Evolutionary conservation across 2,888 invertebrate species (phyloP), one percentile per base, ranked within the genome.

Genomic region (Epirrhoe tristata): DNA sequence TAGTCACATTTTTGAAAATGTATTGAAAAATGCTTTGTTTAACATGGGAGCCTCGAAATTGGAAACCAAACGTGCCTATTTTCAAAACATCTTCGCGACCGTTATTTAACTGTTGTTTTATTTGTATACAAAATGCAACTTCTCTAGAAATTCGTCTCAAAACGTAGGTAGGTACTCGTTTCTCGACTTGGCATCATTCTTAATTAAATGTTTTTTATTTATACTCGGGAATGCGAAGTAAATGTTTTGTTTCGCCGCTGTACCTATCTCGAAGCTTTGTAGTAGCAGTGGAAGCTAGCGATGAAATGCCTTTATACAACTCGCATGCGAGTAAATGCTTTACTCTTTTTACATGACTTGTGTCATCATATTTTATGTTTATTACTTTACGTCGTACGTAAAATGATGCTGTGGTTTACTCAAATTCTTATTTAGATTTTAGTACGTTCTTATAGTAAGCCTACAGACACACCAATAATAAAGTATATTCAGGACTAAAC

Each of bases 31-130:
- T 72, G 73, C 51, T n/a, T 66, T 74, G 39, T 77, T 76, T 77
- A 81, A 80, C 82, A 78, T 80, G 80, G 81, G 81, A 82, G 76
- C 75, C 75, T 72, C 67, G 80, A 77, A 83, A 85, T 80, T 63
- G 67, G 72, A 78, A 78, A 77, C 80, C 72, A 74, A 76, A 79
- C 86, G 86, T 85, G 85, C 82, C 77, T 70, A 77, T 78, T 78
- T 73, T 75, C 80, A 79, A 81, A 85, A 81, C 80, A 82, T 75
- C 74, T 74, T 53, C 34, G 51, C 48, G 56, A 63, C 73, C 70
- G 71, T 66, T 70, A 69, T 51, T 72, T 75, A 76, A 72, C 74
- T 58, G 58, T 66, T 70, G 63, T 66, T 66, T 71, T 73, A 63
- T 70, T 68, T 64, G 64, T 68, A 68, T 64, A 68, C 67, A 67